Conservation (phyloP, 2,888 invertebrate genomes). For the Drosophila recens region DNA sequence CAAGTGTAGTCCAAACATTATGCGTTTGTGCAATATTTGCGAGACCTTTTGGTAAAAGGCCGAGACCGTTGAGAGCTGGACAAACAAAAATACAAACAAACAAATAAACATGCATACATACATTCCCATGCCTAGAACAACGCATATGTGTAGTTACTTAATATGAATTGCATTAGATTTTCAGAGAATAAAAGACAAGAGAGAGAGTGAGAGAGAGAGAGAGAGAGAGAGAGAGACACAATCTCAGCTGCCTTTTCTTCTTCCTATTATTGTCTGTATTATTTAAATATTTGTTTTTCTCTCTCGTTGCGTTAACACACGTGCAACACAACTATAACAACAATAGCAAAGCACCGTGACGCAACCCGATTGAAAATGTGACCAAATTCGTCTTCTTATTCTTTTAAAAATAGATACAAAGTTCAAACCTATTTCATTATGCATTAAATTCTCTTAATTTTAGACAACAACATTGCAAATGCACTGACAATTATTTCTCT, state of each 20-base stretch:
- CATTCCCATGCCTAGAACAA: slow-evolving; percentile 50
- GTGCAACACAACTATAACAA: slow-evolving; percentile 24
- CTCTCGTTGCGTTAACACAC: slow-evolving; percentile 38
- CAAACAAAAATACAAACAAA: slow-evolving; percentile 44
- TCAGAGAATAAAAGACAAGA: slow-evolving; percentile 10
- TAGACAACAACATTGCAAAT: no score
- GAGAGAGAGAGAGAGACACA: not conserved
- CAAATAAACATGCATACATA: slow-evolving; percentile 2
- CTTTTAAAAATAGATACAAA: no score
- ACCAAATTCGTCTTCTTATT: not conserved
- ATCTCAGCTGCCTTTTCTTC: slow-evolving; percentile 35
- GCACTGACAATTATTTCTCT: no score
- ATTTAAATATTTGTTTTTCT: slow-evolving; percentile 48
- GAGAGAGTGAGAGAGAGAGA: no score
- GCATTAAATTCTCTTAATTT: no score
- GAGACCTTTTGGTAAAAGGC: slow-evolving; percentile 63
- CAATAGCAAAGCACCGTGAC: slow-evolving; percentile 16
- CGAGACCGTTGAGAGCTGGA: slow-evolving; percentile 57
- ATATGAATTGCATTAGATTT: slow-evolving; percentile 46
- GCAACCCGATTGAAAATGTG: not conserved
- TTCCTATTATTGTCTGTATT: slow-evolving; percentile 27
- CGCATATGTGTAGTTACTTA: slow-evolving; percentile 19
- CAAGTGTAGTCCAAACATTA: slow-evolving; percentile 70
- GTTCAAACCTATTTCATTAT: no score
- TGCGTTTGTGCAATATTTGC: slow-evolving; percentile 74